phyloP scores from a whole-genome alignment of 1,140 invertebrate genomes.

The Euura lappo region DNA sequence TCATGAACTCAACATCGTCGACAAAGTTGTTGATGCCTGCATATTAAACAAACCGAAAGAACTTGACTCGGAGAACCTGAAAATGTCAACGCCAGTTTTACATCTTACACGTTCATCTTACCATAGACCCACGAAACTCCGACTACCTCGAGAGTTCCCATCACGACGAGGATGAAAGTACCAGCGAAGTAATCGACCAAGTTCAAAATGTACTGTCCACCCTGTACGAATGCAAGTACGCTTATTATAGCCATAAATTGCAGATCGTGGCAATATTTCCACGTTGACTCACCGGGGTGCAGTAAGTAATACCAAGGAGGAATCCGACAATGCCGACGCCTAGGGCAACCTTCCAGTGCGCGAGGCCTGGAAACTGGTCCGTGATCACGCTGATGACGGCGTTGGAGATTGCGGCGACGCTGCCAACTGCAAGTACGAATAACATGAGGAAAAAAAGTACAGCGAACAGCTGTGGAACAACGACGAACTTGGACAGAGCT shows the following conservation, averaged over 20 bases:
- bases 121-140: slow-evolving; percentile 81
- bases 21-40: slow-evolving; percentile 67
- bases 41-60: slow-evolving; percentile 4
- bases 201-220: slow-evolving; percentile 83
- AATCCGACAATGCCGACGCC: slow-evolving; percentile 67
- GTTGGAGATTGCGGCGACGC: slow-evolving; percentile 72
- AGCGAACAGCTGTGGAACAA: slow-evolving; percentile 75
- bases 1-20: slow-evolving; percentile 73
- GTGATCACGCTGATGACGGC: slow-evolving; percentile 72
- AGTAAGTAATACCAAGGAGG: slow-evolving; percentile 72
- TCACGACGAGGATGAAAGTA: slow-evolving; percentile 77
- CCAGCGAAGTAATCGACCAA: slow-evolving; percentile 85
- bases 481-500: slow-evolving; percentile 66
- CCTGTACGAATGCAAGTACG: slow-evolving; percentile 62
- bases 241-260: slow-evolving; percentile 53
- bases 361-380: slow-evolving; percentile 72
- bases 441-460: slow-evolving; percentile 89
- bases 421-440: slow-evolving; percentile 78
- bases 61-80: too few species aligned
- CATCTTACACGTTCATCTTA: slow-evolving; percentile 34
- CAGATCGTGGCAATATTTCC: slow-evolving; percentile 70
- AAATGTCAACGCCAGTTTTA: too few species aligned
- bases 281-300: slow-evolving; percentile 69
- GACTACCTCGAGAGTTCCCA: slow-evolving; percentile 74
- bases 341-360: slow-evolving; percentile 67